Base-by-base conservation (phyloP, 2,797 vertebrate genomes). In the Pipistrellus kuhlii region DNA sequence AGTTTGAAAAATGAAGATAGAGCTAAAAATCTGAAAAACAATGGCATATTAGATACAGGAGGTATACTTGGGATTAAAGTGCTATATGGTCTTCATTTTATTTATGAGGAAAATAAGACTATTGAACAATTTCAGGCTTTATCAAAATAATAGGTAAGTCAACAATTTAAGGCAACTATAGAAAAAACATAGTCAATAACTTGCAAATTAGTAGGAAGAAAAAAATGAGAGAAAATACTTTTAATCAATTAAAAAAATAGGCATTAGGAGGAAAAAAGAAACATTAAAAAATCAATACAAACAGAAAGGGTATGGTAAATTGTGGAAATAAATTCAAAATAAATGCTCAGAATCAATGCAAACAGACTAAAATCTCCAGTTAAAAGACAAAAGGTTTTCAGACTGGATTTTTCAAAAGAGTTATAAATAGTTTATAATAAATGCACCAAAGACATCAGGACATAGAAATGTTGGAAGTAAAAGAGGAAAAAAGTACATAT, bases 351-450 rank as follows among this genome's bases (percentile, higher is more conserved):
- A 46, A 80, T 66, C 48, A 88, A 27, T 73, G 32, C 72, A 88
- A 84, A 72, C 46, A 55, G 44, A 55, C 46, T 81, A 76, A 57
- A 82, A n/a, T 38, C 25, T 76, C 62, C n/a, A 30, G 6, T 68
- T 86, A 69, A 90, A 85, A 83, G 21, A 64, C 38, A 77, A 87
- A 72, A 44, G 6, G 2, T 64, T 86, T 92, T 90, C 14, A 82
- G 53, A 51, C 18, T 62, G 12, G 10, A 44, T 59, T 93, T 77
- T 8, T 8, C 21, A 77, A 55, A 53, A 80, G 38, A 30, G 35
- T 62, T 88, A 84, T 32, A 86, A 76, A 14, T 38, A 55, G 5
- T 87, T 90, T 87, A 59, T 53, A 91, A 62, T n/a, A 88, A 91
- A 83, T 18, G 62, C 8, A 46, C 12, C 4, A 38, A 64, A 90